Base-by-base conservation (phyloP, 2,113 vertebrate genomes). In the Mungos mungo region DNA sequence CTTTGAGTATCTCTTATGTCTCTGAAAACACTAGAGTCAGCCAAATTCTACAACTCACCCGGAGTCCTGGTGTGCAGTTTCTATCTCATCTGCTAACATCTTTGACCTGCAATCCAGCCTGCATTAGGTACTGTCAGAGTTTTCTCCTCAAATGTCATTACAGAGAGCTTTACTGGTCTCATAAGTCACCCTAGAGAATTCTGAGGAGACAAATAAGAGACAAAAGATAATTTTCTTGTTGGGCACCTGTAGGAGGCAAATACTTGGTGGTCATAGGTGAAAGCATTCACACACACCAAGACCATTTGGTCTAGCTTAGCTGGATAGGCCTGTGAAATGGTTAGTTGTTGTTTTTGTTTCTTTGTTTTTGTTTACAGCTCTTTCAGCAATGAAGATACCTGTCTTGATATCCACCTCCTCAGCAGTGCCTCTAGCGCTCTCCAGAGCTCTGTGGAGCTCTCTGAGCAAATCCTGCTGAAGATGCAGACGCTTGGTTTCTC, bases 401-500 rank as follows among this genome's bases (percentile, higher is more conserved):
- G 98, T 99, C 98, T 98, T 99, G 97, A 99, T 99, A 96, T 98
- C 99, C 96, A 99, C 88, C 88, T 95, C 96, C 97, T 99, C 99
- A 96, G 98, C 95, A 4, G 99, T 95, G 8, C 99, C 41, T 6
- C 41, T 41, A 41, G 41, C 5, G 41, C 5, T 41, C 41, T 41
- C 4, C 41, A 41, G 41, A 41, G 41, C 41, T 41, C 60, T 91
- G 33, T 98, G 57, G 99, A 98, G 96, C 99, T 99, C 85, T 99
- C 99, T 87, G 93, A 10, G 98, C 33, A 99, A 98, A 90, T 99
- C 99, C 87, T 99, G 99, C 85, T 99, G 99, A 0, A 99, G 99
- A 96, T 99, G 99, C 99, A 99, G 99, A 71, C 90, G 97, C 65
- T 99, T 97, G 11, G 98, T 98, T 98, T 99, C 99, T 31, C 86